phyloP scores from a whole-genome alignment of 2,797 vertebrate genomes.

The Melanogrammus aeglefinus region DNA sequence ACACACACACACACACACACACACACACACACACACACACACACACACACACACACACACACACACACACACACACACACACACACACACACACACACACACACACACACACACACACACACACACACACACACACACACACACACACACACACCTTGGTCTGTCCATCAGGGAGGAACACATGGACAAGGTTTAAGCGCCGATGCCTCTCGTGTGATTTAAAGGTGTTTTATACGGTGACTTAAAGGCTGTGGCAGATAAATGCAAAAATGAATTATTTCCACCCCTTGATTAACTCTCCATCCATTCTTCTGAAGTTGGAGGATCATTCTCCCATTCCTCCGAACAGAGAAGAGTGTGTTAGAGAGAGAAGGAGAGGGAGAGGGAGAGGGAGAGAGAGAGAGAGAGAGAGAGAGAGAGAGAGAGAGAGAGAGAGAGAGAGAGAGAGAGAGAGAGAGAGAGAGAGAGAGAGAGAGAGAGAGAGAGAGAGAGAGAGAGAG shows the following conservation, averaged over 20 bases:
- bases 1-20: no score
- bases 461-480: no score
- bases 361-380: conserved; percentile 9
- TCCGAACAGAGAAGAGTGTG: conserved; percentile 43
- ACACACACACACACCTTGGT: background rate
- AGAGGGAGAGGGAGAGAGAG: conserved; percentile 11
- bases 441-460: no score
- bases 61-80: background rate
- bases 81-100: background rate
- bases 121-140: background rate
- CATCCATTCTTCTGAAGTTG: conserved; percentile 53
- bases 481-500: background rate
- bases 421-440: conserved; percentile 7
- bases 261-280: conserved; percentile 63
- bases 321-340: conserved; percentile 54
- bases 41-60: background rate
- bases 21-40: conserved; percentile 6
- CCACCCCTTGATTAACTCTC: conserved; percentile 53
- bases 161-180: background rate
- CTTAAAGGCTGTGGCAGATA: conserved; percentile 58
- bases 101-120: background rate
- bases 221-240: conserved; percentile 22
- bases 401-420: conserved; percentile 13
- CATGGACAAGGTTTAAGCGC: conserved; percentile 34
- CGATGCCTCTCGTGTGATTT: conserved; percentile 35